Evolutionary conservation across 1,140 invertebrate genomes (phyloP).

Genomic region (Araneus ventricosus): DNA sequence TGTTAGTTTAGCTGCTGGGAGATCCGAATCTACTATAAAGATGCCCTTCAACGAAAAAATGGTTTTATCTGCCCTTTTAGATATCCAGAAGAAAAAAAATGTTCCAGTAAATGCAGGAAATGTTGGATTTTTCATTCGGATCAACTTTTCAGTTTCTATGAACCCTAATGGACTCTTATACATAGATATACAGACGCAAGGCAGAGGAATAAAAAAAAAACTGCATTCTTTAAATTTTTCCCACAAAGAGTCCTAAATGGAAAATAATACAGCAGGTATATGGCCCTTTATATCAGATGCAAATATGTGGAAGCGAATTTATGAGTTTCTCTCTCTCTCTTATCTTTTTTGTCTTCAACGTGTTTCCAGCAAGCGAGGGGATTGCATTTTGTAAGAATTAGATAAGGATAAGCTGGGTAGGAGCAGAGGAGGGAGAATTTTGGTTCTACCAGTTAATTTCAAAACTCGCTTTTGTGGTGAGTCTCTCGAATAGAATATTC

Average conservation of each 20-base stretch:
- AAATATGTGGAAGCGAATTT: background rate
- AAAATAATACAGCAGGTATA: slow-evolving; percentile 41
- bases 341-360: background rate
- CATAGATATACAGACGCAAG: background rate
- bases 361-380: background rate
- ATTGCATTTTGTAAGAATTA: slow-evolving; percentile 2
- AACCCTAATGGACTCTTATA: slow-evolving; percentile 40
- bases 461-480: background rate
- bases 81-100: background rate
- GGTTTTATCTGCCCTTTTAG: background rate
- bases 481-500: slow-evolving; percentile 31
- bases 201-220: background rate
- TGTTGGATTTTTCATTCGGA: slow-evolving; percentile 66
- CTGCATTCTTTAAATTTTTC: background rate
- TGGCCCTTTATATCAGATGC: background rate
- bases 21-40: background rate
- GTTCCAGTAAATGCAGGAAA: slow-evolving; percentile 40
- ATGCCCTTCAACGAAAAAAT: background rate
- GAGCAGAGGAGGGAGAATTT: background rate
- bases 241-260: background rate
- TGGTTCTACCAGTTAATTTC: slow-evolving; percentile 29
- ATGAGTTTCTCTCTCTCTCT: background rate
- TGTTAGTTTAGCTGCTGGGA: slow-evolving; percentile 14
- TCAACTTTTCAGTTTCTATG: slow-evolving; percentile 34
- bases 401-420: slow-evolving; percentile 3